Percentiles rank a stretch among this genome's conserved stretches.
Evolutionary conservation across 92 coral and sea anemone genomes (phyloP).

Genomic region (Epizoanthus rinbou): DNA sequence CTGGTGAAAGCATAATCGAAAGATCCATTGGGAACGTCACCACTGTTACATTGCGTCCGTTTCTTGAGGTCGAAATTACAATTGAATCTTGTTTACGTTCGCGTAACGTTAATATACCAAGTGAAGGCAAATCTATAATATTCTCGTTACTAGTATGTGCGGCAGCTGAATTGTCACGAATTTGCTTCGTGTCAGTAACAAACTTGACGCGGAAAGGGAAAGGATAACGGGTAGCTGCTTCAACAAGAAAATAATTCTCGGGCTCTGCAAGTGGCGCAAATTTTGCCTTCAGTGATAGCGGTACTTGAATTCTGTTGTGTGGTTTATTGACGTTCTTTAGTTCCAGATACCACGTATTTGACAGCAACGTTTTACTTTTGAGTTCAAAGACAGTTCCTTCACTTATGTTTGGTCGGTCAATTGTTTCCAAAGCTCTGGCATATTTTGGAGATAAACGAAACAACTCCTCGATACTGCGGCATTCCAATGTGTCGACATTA

Average conservation of each 20-base stretch:
- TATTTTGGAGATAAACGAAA: slow-evolving; percentile 15
- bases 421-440: slow-evolving; percentile 29
- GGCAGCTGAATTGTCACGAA: background rate
- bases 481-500: background rate
- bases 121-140: slow-evolving; percentile 20
- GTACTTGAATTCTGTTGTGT: slow-evolving; percentile 36
- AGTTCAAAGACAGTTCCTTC: slow-evolving; percentile 24
- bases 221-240: background rate
- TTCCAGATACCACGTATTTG: slow-evolving; percentile 27
- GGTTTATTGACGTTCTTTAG: slow-evolving; percentile 25
- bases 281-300: slow-evolving; percentile 1
- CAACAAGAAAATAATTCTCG: slow-evolving; percentile 1
- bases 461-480: slow-evolving; percentile 1
- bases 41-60: slow-evolving; percentile 34
- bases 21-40: slow-evolving; percentile 31
- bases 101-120: slow-evolving; percentile 13
- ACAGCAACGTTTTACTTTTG: slow-evolving; percentile 24
- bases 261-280: slow-evolving; percentile 28
- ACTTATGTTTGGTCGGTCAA: slow-evolving; percentile 18
- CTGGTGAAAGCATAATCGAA: slow-evolving; percentile 28
- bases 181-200: background rate
- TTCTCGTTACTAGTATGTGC: background rate
- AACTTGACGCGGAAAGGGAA: slow-evolving; percentile 18
- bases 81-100: slow-evolving; percentile 13
- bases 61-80: slow-evolving; percentile 30